These are phyloP conservation scores for Lordiphosa stackelbergi DNA, from an alignment of 1,140 invertebrate genomes.

Conservation along the genomic window DNA sequence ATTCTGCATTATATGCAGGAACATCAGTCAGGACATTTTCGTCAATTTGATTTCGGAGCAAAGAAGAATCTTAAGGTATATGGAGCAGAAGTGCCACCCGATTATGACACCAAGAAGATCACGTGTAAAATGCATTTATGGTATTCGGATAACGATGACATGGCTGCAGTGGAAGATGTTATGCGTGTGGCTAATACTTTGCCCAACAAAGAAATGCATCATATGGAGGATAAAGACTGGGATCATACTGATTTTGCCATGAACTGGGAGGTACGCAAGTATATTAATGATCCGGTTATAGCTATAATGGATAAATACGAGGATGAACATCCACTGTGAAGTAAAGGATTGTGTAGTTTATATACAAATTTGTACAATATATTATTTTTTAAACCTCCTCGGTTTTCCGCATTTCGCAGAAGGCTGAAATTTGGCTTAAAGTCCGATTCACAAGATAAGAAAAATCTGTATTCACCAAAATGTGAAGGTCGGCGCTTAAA, in stretches of 20 bases:
- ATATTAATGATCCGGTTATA: constrained; percentile 73
- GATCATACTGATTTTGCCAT: constrained; percentile 75
- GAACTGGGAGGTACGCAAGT: constrained; percentile 68
- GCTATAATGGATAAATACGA: constrained; percentile 11
- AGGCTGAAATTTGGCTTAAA: too few species aligned
- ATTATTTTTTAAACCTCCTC: too few species aligned
- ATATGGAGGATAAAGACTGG: background rate
- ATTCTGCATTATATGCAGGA: constrained; percentile 83
- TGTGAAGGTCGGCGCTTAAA: too few species aligned
- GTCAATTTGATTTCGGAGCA: constrained; percentile 70
- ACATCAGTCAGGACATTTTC: constrained; percentile 74
- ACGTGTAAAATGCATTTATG: constrained; percentile 80
- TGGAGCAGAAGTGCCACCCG: constrained; percentile 77
- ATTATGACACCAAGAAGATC: constrained; percentile 76
- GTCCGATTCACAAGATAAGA: too few species aligned
- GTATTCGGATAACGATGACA: constrained; percentile 83
- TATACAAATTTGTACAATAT: too few species aligned
- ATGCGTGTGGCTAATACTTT: background rate
- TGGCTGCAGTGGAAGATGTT: background rate
- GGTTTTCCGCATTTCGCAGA: too few species aligned
- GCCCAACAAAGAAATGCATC: constrained; percentile 1
- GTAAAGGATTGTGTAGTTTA: too few species aligned
- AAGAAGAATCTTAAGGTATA: constrained; percentile 76
- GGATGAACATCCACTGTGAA: background rate
- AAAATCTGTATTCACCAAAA: too few species aligned